Evolutionary conservation across 2,888 invertebrate genomes (phyloP).

Genomic region (Dicycla oo): DNA sequence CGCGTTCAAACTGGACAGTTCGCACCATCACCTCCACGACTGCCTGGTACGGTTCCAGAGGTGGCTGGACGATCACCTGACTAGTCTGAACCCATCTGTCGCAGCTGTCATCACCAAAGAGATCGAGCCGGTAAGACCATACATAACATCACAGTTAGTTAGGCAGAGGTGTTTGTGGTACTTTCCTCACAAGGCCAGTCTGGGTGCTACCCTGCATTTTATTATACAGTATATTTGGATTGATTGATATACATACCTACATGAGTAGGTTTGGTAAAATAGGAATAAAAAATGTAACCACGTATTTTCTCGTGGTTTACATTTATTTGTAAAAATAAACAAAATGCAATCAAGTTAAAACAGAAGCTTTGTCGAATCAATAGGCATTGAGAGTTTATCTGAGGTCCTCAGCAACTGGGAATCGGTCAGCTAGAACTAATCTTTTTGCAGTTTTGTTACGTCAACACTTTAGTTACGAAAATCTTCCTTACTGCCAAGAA

Average conservation of each 20-base stretch:
- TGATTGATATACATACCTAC: no score
- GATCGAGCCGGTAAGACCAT: conserved; percentile 86
- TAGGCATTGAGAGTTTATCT: no score
- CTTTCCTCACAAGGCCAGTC: background rate
- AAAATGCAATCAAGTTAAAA: no score
- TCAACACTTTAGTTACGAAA: background rate
- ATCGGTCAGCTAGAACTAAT: no score
- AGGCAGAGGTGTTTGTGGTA: background rate
- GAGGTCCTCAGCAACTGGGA: no score
- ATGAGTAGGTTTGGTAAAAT: background rate
- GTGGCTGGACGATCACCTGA: conserved; percentile 76
- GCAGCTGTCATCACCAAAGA: conserved; percentile 89
- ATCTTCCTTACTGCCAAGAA: no score
- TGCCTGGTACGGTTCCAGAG: conserved; percentile 94
- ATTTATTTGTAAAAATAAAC: no score
- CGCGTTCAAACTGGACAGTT: conserved; percentile 92
- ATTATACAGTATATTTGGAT: background rate
- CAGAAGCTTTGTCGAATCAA: no score
- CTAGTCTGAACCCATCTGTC: conserved; percentile 85
- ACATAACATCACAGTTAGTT: background rate
- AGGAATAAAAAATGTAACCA: no score
- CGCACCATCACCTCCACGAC: conserved; percentile 95
- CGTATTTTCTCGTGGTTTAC: no score
- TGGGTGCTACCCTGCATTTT: background rate
- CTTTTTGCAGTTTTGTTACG: no score